phyloP scores from a whole-genome alignment of 2,888 invertebrate genomes.

The Aphodius granarius region DNA sequence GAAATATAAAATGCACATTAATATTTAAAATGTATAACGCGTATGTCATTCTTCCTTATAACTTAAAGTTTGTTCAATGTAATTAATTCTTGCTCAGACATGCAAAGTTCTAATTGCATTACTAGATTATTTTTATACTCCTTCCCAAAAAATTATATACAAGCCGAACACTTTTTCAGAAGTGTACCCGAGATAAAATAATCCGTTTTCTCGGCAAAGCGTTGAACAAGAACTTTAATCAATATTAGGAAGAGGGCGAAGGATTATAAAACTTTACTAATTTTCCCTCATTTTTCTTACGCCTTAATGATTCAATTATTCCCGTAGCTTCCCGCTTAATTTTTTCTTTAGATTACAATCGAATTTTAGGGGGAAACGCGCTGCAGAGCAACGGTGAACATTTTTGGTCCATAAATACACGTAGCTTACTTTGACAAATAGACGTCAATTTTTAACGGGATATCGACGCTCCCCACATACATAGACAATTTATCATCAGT shows the following conservation, averaged over 20 bases:
- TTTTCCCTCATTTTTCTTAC: slow-evolving; percentile 9
- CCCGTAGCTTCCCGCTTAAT: slow-evolving; percentile 6
- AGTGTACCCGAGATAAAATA: slow-evolving; percentile 1
- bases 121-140: background rate
- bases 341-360: background rate
- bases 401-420: background rate
- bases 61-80: no score
- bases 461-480: background rate
- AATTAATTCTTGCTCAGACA: background rate
- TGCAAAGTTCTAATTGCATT: background rate
- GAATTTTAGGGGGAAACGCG: background rate
- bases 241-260: background rate
- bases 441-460: background rate
- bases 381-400: background rate
- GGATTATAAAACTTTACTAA: slow-evolving; percentile 8
- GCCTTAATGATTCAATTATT: slow-evolving; percentile 14
- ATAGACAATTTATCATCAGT: background rate
- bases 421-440: background rate
- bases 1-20: no score
- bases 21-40: no score
- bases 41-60: no score
- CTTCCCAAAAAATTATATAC: background rate
- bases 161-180: background rate
- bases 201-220: background rate
- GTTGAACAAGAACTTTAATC: slow-evolving; percentile 6